Conservation (phyloP, 2,113 vertebrate species). For the Podarcis cretensis region DNA sequence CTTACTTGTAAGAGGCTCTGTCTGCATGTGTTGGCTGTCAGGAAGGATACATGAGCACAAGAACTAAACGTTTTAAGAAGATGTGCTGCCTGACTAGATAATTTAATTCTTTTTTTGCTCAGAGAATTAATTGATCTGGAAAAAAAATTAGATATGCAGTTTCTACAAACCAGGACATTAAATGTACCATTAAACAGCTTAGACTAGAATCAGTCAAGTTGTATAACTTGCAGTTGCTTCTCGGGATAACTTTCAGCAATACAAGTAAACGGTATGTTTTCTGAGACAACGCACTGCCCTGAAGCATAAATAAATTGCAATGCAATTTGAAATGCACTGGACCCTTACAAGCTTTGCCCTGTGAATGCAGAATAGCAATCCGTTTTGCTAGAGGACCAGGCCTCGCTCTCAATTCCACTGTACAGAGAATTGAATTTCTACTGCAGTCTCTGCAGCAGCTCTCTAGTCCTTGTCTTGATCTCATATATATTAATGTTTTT, state of each 20-base stretch:
- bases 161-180: constrained; percentile 29
- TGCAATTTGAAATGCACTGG: background rate
- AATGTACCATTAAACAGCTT: background rate
- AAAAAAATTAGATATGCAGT: background rate
- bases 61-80: background rate
- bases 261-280: background rate
- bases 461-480: background rate
- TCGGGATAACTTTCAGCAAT: background rate
- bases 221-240: background rate
- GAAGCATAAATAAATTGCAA: background rate
- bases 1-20: too few relatives aligned
- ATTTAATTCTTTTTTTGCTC: background rate
- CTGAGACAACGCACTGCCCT: background rate
- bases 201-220: background rate
- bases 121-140: background rate
- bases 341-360: background rate
- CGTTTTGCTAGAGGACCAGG: background rate
- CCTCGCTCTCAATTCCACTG: background rate
- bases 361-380: background rate
- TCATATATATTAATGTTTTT: background rate
- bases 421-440: background rate
- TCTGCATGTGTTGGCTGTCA: too few relatives aligned
- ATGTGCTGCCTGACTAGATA: background rate
- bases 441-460: background rate
- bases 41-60: background rate